These are phyloP conservation scores for Psammodynastes pulverulentus DNA, from an alignment of 2,113 vertebrate genomes.

Conservation along the genomic window DNA sequence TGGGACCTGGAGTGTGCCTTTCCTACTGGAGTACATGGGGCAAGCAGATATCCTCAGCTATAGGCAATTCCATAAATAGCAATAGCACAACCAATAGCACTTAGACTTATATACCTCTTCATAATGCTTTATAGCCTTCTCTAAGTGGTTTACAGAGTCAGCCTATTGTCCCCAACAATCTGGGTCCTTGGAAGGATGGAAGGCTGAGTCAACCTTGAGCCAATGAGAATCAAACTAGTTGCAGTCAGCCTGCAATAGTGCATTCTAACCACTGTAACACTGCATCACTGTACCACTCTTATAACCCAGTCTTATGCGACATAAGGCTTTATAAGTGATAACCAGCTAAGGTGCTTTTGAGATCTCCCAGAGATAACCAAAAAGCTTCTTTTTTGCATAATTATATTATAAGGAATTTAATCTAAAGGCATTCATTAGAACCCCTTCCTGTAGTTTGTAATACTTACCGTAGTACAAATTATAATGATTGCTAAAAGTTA, in stretches of 20 bases:
- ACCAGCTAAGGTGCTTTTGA: neutral
- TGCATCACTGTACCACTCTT: too few species aligned
- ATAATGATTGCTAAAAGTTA: neutral
- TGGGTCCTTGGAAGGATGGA: neutral
- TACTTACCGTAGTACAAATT: neutral
- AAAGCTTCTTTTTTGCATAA: neutral
- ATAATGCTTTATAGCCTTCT: neutral
- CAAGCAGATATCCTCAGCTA: neutral
- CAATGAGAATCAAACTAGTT: neutral
- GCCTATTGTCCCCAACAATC: neutral
- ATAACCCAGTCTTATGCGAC: neutral
- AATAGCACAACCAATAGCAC: neutral
- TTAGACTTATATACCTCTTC: neutral
- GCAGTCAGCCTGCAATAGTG: neutral
- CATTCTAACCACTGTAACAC: neutral
- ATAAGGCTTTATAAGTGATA: neutral
- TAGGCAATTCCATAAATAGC: neutral
- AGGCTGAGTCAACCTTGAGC: neutral
- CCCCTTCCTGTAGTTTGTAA: neutral
- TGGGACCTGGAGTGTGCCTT: neutral
- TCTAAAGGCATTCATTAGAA: neutral
- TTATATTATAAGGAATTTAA: neutral
- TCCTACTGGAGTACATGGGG: neutral
- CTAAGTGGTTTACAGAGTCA: neutral
- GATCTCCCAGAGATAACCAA: neutral